Evolutionary conservation across 2,888 invertebrate genomes (phyloP), one percentile per base, ranked within the genome.

Genomic region (Agrotis segetum): DNA sequence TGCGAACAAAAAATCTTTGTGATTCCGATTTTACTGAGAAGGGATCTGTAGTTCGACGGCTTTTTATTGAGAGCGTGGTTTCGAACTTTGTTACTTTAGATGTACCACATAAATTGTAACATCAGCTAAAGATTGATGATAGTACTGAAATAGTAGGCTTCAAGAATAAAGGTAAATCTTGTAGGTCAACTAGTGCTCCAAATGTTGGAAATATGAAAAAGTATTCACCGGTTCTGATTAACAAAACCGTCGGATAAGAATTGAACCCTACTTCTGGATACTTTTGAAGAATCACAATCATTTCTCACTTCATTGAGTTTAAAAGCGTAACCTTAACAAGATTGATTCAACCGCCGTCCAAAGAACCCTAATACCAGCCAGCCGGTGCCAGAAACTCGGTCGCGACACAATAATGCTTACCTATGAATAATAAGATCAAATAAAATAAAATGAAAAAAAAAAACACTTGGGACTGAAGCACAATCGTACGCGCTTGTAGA

Each of bases 401-500:
- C 84, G 79, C 82, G 88, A 88, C 89, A 94, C 92, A 92, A 94
- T 93, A 93, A 93, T 92, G 90, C 92, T 91, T 91, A 90, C 94
- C 94, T 93, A 94, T 95, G 95, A 94, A 96, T 96, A 95, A 95
- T 95, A 94, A 94, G 92, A 93, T 91, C 90, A 89, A 92, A 92
- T 89, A 88, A 89, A 90, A 72, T 56, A 14, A 87, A 40, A 40
- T 40, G 40, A 40, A 80, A 86, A 91, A 34, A 92, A 92, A 93
- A 92, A 90, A 88, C 89, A 85, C 87, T 88, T 87, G 89, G 89
- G 91, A 86, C 88, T 90, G 86, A 88, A 90, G 91, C 92, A 94
- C 94, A 95, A 93, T 95, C 92, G 92, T 90, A 90, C 90, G 90
- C 90, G 92, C 92, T 92, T 94, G 94, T 92, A 93, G 93, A 94